These are phyloP conservation scores for Drosophila differens DNA, from an alignment of 2,888 invertebrate species.

Conservation along the genomic window DNA sequence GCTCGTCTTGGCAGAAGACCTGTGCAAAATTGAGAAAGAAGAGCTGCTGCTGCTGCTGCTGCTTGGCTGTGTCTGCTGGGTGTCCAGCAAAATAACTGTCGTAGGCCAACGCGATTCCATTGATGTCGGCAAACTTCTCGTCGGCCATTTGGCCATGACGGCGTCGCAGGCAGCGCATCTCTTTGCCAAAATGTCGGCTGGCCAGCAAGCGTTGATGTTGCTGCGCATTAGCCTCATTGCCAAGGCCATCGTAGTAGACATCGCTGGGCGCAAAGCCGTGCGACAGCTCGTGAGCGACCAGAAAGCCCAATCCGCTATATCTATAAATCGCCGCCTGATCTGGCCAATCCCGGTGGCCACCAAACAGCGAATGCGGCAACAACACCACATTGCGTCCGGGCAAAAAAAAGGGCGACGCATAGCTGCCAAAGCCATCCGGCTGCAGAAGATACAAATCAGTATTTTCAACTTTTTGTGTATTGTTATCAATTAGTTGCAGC, in stretches of 20 bases:
- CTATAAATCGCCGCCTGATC: conserved; percentile 25
- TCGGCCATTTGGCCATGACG: conserved; percentile 7
- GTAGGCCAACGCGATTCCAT: conserved; percentile 52
- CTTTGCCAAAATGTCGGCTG: conserved; percentile 7
- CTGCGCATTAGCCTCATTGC: background rate
- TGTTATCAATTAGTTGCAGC: conserved; percentile 4
- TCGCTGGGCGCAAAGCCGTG: conserved; percentile 53
- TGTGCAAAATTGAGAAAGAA: conserved; percentile 64
- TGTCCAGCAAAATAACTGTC: conserved; percentile 17
- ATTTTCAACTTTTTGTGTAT: background rate
- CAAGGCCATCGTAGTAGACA: conserved; percentile 21
- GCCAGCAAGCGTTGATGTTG: background rate
- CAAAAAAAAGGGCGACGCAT: conserved; percentile 57
- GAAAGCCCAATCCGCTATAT: conserved; percentile 56
- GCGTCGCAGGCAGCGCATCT: conserved; percentile 25
- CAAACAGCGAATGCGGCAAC: conserved; percentile 51
- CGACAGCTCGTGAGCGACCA: conserved; percentile 57
- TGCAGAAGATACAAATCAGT: conserved; percentile 9
- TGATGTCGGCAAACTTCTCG: conserved; percentile 59
- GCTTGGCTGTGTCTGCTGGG: background rate
- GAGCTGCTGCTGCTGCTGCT: conserved; percentile 17
- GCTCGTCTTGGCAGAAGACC: conserved; percentile 51
- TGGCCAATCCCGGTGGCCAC: conserved; percentile 31
- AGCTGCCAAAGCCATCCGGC: conserved; percentile 50
- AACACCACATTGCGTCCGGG: conserved; percentile 35